Evolutionary conservation across 2,888 invertebrate species (phyloP), one percentile per base, ranked within the genome.

Genomic region (Dilophus febrilis): DNA sequence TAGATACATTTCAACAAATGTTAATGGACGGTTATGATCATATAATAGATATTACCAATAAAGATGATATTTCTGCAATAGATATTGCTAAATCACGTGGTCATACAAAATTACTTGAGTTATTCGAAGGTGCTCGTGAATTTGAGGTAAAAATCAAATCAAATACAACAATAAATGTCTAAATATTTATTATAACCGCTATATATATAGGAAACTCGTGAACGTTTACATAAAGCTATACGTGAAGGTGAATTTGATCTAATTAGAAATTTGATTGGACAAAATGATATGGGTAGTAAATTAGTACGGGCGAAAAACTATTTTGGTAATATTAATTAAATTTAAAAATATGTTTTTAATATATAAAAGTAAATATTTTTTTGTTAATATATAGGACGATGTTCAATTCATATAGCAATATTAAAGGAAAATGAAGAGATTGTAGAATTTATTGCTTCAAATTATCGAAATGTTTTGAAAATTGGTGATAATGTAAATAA

Each of bases 21-120:
- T 49, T 86, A 12, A 53, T 84, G 39, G 83, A 84, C 58, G 90
- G 90, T 1, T 91, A 90, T 54, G 86, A 88, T 53, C 87, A 87
- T 50, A 79, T 90, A 40, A 58, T 85, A 37, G 86, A 86, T 53
- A 68, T 85, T 4, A 67, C 72, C 4, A 85, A 87, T 51, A 79
- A 79, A 37, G 74, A 72, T 12, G 78, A 75, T 2, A 66, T 68
- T 2, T 64, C 74, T 3, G 77, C 88, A 40, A 57, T 75, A 3
- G 77, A 84, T 40, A 71, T 84, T 5, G 74, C 79, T 1, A 66
- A 71, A 6, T 70, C 74, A 42, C 71, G 81, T 10, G 74, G 75
- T 3, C 75, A 80, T 47, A 64, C 66, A 2, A 71, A 77, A 17
- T 76, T 84, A 45, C 68, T 71, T 7, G 68, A 71, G 35, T 74